Percentiles rank a stretch among this genome's conserved stretches.
These are phyloP conservation scores for Nibea albiflora DNA, from an alignment of 2,113 vertebrate genomes.

Conservation along the genomic window DNA sequence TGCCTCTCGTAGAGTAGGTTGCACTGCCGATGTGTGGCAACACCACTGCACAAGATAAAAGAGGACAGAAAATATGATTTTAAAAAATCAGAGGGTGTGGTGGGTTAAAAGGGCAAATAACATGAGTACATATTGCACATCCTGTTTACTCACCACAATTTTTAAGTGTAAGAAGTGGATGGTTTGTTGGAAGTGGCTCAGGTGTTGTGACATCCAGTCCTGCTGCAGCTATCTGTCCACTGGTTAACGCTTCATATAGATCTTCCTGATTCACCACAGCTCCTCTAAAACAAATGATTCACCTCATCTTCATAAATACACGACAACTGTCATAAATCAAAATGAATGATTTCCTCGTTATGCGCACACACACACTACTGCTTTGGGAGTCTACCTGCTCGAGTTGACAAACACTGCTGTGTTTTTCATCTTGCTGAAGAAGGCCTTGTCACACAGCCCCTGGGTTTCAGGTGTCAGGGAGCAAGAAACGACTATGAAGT, in stretches of 20 bases:
- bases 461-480: conserved; percentile 76
- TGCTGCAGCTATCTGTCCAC: conserved; percentile 79
- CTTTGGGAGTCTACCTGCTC: conserved; percentile 73
- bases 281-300: conserved; percentile 66
- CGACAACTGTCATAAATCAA: neutral
- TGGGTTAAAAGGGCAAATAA: neutral
- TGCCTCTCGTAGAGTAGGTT: conserved; percentile 82
- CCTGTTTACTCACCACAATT: conserved; percentile 77
- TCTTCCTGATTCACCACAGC: conserved; percentile 83
- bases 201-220: conserved; percentile 80
- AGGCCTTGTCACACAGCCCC: conserved; percentile 72
- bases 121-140: neutral
- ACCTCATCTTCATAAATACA: neutral
- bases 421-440: conserved; percentile 83
- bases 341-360: neutral
- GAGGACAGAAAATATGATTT: neutral
- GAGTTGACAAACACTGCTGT: conserved; percentile 72
- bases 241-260: conserved; percentile 78
- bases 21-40: conserved; percentile 85
- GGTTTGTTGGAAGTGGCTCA: conserved; percentile 81
- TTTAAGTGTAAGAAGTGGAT: conserved; percentile 81
- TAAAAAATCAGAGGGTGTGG: neutral
- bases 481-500: conserved; percentile 74
- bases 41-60: conserved; percentile 73
- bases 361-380: no score